Evolutionary conservation across 2,113 vertebrate genomes (phyloP).

Genomic region (Python bivittatus): DNA sequence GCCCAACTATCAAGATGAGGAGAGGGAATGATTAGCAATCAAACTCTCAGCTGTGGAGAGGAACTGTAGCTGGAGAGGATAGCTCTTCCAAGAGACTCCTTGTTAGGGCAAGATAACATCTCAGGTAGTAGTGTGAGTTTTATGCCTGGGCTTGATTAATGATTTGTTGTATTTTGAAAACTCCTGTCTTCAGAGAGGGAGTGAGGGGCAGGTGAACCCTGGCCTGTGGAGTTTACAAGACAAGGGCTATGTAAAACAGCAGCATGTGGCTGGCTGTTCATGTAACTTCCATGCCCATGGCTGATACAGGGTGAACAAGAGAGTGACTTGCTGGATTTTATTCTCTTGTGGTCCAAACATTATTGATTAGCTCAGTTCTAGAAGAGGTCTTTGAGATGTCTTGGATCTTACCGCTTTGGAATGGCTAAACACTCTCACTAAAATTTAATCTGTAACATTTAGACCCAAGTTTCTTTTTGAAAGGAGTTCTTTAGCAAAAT

Average conservation of each 20-base stretch:
- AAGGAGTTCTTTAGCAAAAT: conserved; percentile 33
- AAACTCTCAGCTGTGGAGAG: conserved; percentile 17
- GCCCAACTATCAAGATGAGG: conserved; percentile 16
- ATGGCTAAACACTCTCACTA: conserved; percentile 48
- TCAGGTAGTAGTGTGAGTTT: not conserved
- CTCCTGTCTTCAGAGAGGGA: conserved; percentile 35
- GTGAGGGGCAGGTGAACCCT: conserved; percentile 8
- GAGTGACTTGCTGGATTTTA: conserved; percentile 59
- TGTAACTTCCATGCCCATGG: conserved; percentile 53
- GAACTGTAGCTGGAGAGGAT: not conserved
- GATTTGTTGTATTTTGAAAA: conserved; percentile 21
- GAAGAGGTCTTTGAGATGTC: not conserved
- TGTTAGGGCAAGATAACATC: accelerated
- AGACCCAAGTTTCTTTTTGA: conserved; percentile 25
- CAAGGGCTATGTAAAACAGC: conserved; percentile 34
- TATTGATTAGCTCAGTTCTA: conserved; percentile 40
- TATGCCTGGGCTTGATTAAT: not conserved
- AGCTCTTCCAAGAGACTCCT: not conserved
- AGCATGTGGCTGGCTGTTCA: conserved; percentile 69
- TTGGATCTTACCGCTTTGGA: conserved; percentile 16
- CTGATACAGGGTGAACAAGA: conserved; percentile 49
- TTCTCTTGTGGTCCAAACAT: conserved; percentile 50
- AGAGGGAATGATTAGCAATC: not conserved
- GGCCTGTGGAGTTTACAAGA: conserved; percentile 57
- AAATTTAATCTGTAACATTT: conserved; percentile 24